Base-by-base conservation (phyloP, 2,888 invertebrate genomes). In the Ethmia dodecea region DNA sequence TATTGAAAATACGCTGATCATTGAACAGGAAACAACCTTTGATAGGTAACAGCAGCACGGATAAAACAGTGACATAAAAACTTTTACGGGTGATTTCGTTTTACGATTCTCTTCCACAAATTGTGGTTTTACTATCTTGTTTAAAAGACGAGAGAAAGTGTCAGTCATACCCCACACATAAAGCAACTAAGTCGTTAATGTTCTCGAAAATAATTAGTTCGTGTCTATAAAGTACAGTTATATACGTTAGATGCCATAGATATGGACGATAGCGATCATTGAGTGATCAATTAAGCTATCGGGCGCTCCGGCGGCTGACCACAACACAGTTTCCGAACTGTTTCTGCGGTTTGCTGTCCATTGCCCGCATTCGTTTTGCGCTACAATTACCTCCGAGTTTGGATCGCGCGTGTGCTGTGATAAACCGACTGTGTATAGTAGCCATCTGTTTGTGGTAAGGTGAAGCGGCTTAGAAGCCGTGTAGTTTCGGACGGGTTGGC, bases 281-380 rank as follows among this genome's bases (percentile, higher is more conserved):
- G 50, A 52, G 40, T 49, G 60, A 73, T 67, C 69, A 69, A 79
- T 78, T 75, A 77, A 63, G 62, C 58, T 69, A 67, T 72, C 64
- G 54, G 52, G 53, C 49, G 50, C 49, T 47, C 49, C 35, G 28
- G 27, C 52, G 54, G 55, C 58, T 59, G 60, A 70, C 74, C 75
- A 62, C 77, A 71, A 62, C 67, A 61, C 59, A 59, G 60, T 73
- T 71, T 72, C 61, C 60, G 58, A 73, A 69, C 60, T 59, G 67
- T 52, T 60, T 54, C 63, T 75, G 77, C 67, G 78, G 79, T 77
- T 65, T 63, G 51, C 55, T 63, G 63, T 66, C 63, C 65, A 69
- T 69, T 62, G 68, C 60, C 54, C 60, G 66, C 55, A 49, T 60
- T 64, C 55, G 57, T 65, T 57, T 60, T 56, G 61, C 64, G 63